Conservation (phyloP, 1,140 invertebrate species). For the Mizuhopecten yessoensis region DNA sequence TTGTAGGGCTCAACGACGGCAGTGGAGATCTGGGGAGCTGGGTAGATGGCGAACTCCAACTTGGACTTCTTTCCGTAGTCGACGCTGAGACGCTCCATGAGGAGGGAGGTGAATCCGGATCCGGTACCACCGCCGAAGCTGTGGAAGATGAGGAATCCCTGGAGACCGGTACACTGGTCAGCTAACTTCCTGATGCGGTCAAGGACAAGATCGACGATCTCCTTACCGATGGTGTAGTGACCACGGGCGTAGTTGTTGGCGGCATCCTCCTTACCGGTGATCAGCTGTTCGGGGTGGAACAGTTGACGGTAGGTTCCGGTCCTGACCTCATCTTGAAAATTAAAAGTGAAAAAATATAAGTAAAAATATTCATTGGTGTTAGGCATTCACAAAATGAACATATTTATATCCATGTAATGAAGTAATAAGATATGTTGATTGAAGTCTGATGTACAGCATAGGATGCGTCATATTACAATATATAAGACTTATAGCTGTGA, state of each 20-base stretch:
- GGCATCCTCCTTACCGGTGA: conserved; percentile 88
- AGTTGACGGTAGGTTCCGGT: conserved; percentile 82
- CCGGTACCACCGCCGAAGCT: conserved; percentile 85
- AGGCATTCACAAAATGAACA: too few species aligned
- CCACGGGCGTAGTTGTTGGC: conserved; percentile 86
- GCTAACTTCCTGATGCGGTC: conserved; percentile 80
- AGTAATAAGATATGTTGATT: too few species aligned
- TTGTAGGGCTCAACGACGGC: conserved; percentile 87
- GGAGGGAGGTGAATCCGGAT: conserved; percentile 93
- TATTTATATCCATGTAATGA: too few species aligned
- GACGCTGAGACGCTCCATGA: conserved; percentile 94
- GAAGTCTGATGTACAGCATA: too few species aligned
- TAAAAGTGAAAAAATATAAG: neutral
- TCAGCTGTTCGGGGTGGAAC: conserved; percentile 92
- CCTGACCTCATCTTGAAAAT: conserved; percentile 82
- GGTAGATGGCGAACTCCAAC: conserved; percentile 73
- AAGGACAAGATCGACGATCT: conserved; percentile 83
- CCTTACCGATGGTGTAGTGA: conserved; percentile 84
- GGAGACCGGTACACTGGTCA: conserved; percentile 75
- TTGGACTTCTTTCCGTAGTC: conserved; percentile 88
- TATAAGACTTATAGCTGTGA: too few species aligned
- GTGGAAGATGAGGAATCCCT: conserved; percentile 67
- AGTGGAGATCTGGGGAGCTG: conserved; percentile 88
- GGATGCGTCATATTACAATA: too few species aligned
- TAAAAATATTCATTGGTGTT: too few species aligned